A percentile compares a stretch with the other conserved stretches of the same genome.
phyloP scores from a whole-genome alignment of 2,888 invertebrate species.

The Rhagonycha fulva region DNA sequence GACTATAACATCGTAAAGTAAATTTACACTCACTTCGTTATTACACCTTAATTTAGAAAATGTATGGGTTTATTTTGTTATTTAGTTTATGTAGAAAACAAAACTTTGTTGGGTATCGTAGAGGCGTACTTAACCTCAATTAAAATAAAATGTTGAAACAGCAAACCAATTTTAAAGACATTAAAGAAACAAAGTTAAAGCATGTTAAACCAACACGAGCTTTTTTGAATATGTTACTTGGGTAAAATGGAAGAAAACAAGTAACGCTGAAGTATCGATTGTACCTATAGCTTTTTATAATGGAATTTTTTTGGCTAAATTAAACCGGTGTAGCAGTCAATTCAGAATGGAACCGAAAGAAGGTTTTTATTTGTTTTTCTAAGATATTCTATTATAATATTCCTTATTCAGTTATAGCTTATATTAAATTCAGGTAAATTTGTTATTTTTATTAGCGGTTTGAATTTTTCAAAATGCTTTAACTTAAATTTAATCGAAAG shows the following conservation, averaged over 20 bases:
- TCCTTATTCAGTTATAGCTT: not conserved
- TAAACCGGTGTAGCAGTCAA: slow-evolving; percentile 15
- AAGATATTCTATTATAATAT: not conserved
- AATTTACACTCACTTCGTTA: not conserved
- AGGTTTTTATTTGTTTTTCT: slow-evolving; percentile 8
- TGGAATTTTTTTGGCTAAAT: slow-evolving; percentile 17
- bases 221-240: slow-evolving; percentile 11
- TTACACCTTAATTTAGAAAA: not conserved
- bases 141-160: slow-evolving; percentile 18
- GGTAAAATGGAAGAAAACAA: slow-evolving; percentile 8
- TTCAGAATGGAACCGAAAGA: not conserved
- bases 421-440: not conserved
- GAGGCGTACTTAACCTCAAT: not conserved
- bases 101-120: not conserved
- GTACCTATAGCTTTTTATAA: slow-evolving; percentile 17
- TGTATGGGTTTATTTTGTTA: not conserved
- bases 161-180: slow-evolving; percentile 8
- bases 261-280: slow-evolving; percentile 14
- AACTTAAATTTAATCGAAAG: not conserved
- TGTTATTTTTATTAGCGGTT: not conserved
- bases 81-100: not conserved
- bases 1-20: not conserved
- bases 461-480: not conserved
- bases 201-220: slow-evolving; percentile 19
- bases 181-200: slow-evolving; percentile 11